Base-by-base conservation (phyloP, 2,888 invertebrate genomes). In the Meganola albula region DNA sequence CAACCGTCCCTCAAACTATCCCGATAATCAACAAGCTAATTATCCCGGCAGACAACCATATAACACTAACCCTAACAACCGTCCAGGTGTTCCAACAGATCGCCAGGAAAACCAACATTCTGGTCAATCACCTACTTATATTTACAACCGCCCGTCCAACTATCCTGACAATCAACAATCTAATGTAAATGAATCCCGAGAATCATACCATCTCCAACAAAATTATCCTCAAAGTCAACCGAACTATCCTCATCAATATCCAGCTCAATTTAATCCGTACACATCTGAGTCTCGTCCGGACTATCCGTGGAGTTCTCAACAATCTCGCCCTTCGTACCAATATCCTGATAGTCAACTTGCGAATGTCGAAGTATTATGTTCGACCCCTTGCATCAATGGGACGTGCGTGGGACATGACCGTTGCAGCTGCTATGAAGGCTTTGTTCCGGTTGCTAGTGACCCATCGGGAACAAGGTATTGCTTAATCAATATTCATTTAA, bases 371-470 rank as follows among this genome's bases (percentile, higher is more conserved):
- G 2, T 21, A 11, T 2, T 55, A 9, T 93, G 93, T 57, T 85
- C 89, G 2, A 75, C 83, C 12, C 89, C 89, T 5, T 94, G 93
- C 48, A 63, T 90, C 30, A 92, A 93, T 50, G 93, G 92, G 10
- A 75, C 87, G 13, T 94, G 93, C 60, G 85, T 88, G 5, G 72
- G 57, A 31, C 56, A 58, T 1, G 72, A 78, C 37, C 59, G 46
- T 18, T 94, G 93, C 61, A 74, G 76, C 4, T 90, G 90, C 44
- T 83, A 87, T 34, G 39, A 71, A 7, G 90, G 90, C 21, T 90
- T 87, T 35, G 44, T 74, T 1, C 36, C 56, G 14, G 88, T 89
- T 42, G 69, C 42, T n/a, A 51, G 55, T 1, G 75, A 85, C 32
- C 51, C 62, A 3, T 52, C 63, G 8, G 68, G 61, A 14, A 58